Evolutionary conservation across 2,888 invertebrate genomes (phyloP), one percentile per base, ranked within the genome.

Genomic region (Calameuta pallipes): DNA sequence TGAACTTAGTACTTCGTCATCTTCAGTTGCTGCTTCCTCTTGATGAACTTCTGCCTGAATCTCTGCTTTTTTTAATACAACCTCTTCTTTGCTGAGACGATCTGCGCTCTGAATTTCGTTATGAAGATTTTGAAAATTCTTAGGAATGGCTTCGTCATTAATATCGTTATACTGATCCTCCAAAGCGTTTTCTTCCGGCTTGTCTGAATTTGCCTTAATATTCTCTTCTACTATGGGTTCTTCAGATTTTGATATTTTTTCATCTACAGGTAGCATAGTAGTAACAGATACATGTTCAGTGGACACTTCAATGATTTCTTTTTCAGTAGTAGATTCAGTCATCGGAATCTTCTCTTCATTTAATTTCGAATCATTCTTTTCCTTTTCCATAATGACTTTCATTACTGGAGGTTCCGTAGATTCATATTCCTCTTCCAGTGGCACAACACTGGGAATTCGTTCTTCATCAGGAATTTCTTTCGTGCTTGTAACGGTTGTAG

Each of bases 131-230:
- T 80, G 81, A 37, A 81, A 88, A 12, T 80, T 83, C 41, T 89
- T 86, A 11, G 83, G 80, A 41, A 87, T 75, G 37, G 80, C 79
- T 69, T 91, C 90, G 75, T 91, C 90, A 0, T 79, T 82, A 77
- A 91, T 91, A 78, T 91, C 91, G 36, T 91, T 91, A 76, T 91
- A 90, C 76, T 86, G 89, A 82, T 91, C 91, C 83, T 91, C 91
- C 4, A 87, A 82, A 3, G 84, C 84, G 73, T 88, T 89, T 73
- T 88, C 88, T 74, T 88, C 87, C 4, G 83, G 78, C 77, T 88
- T 89, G 33, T 81, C 85, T 4, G 80, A 79, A 13, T 82, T 80
- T 34, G 68, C 74, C 11, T 75, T 75, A 15, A 36, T 34, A 35
- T 77, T 82, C 37, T 79, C 76, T 23, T 79, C 76, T n/a, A 68